Conservation (phyloP, 2,888 invertebrate genomes). For the Allacma fusca region DNA sequence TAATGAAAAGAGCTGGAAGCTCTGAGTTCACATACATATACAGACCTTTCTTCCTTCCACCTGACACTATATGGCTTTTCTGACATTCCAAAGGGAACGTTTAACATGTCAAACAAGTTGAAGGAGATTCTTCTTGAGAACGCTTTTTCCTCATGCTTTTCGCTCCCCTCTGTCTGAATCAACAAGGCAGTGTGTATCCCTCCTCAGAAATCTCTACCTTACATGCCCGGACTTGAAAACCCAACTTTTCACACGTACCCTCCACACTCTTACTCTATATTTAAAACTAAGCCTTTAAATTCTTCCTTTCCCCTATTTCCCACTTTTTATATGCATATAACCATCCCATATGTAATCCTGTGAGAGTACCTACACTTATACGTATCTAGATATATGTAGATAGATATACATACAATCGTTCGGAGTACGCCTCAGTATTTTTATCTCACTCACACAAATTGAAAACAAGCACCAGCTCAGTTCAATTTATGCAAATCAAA, state of each 20-base stretch:
- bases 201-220: too few species aligned
- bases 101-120: conserved; percentile 26
- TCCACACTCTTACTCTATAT: not conserved
- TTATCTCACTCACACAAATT: conserved; percentile 17
- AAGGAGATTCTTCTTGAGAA: conserved; percentile 9
- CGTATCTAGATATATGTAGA: too few species aligned
- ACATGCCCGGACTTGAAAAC: too few species aligned
- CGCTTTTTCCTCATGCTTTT: not conserved
- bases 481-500: conserved; percentile 16
- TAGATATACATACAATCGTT: too few species aligned
- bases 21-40: too few species aligned
- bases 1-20: too few species aligned
- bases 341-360: too few species aligned
- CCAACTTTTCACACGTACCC: too few species aligned
- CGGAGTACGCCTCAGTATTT: not conserved
- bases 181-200: too few species aligned
- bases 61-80: conserved; percentile 12
- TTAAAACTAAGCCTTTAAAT: too few species aligned
- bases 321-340: not conserved
- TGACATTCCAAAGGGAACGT: conserved; percentile 14
- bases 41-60: not conserved
- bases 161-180: not conserved
- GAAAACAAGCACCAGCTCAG: conserved; percentile 9
- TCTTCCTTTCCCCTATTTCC: too few species aligned
- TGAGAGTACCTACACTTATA: too few species aligned